Base-by-base conservation (phyloP, 2,113 vertebrate genomes). In the Paedocypris sp. region DNA sequence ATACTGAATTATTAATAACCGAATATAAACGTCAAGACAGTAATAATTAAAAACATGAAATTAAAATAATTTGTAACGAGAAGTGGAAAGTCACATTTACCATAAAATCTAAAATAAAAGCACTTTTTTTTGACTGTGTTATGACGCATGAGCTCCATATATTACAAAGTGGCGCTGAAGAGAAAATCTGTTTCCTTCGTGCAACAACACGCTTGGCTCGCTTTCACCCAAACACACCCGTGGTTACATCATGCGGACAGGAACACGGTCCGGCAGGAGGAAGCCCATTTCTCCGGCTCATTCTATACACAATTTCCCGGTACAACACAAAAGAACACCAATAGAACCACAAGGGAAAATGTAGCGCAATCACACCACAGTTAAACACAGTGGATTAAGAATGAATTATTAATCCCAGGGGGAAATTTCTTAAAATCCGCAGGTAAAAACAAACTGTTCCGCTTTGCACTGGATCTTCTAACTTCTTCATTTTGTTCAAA, bases 321-420 rank as follows among this genome's bases (percentile, higher is more conserved):
- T 4, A 43, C 22, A 6, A 39, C 33, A 53, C 53, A 58, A 58
- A 58, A 58, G 36, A 41, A 31, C 38, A n/a, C n/a, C n/a, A n/a
- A n/a, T n/a, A 58, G 16, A 29, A 32, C 1, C 54, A 58, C 54
- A 58, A 18, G 51, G 35, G 51, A 41, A 39, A 54, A 28, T 4
- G 13, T 25, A 28, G 22, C 15, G 2, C 18, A 15, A 42, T 56
- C 36, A n/a, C 25, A n/a, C n/a, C n/a, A n/a, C 36, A 3, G 23
- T 43, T 57, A 11, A 36, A 23, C 49, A 23, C 19, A 42, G 12
- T 36, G 41, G 36, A 28, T 16, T 52, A 11, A 11, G 7, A 41
- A 41, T 41, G 23, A 13, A 5, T n/a, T n/a, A n/a, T n/a, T n/a
- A n/a, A n/a, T n/a, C n/a, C n/a, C n/a, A n/a, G n/a, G n/a, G n/a